Evolutionary conservation across 2,888 invertebrate genomes (phyloP).

Genomic region (Allygus modestus): DNA sequence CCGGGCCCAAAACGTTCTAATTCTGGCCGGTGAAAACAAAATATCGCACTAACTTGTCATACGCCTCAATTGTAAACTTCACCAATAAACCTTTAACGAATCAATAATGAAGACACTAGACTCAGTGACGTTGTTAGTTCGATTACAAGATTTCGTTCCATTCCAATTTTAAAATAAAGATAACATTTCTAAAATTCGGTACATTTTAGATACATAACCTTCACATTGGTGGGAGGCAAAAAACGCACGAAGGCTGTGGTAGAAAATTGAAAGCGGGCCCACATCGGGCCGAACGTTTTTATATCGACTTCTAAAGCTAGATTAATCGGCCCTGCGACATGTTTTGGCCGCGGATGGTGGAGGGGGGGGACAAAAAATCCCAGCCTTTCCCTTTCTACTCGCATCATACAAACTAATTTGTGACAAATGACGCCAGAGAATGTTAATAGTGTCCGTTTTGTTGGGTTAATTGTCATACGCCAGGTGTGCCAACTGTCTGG

Average conservation of each 20-base stretch:
- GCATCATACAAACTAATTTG: slow-evolving; percentile 45
- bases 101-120: too few species aligned
- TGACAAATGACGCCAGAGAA: slow-evolving; percentile 28
- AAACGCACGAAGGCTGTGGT: neutral
- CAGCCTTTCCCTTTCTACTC: slow-evolving; percentile 28
- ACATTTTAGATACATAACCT: too few species aligned
- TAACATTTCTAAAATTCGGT: too few species aligned
- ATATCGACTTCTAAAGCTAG: slow-evolving; percentile 28
- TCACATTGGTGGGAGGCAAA: neutral
- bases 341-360: neutral
- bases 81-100: too few species aligned
- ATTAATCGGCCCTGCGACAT: slow-evolving; percentile 2
- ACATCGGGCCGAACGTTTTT: neutral
- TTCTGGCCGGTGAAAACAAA: too few species aligned
- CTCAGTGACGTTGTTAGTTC: too few species aligned
- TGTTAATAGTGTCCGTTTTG: slow-evolving; percentile 40
- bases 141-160: too few species aligned
- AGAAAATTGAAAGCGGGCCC: slow-evolving; percentile 27
- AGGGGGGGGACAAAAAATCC: slow-evolving; percentile 2
- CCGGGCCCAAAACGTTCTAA: too few species aligned
- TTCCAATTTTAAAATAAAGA: too few species aligned
- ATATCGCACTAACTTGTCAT: too few species aligned
- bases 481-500: neutral
- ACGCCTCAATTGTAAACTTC: too few species aligned
- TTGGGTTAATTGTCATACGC: neutral